These are phyloP conservation scores for Reticulitermes speratus DNA, from an alignment of 1,140 invertebrate genomes.

Conservation along the genomic window DNA sequence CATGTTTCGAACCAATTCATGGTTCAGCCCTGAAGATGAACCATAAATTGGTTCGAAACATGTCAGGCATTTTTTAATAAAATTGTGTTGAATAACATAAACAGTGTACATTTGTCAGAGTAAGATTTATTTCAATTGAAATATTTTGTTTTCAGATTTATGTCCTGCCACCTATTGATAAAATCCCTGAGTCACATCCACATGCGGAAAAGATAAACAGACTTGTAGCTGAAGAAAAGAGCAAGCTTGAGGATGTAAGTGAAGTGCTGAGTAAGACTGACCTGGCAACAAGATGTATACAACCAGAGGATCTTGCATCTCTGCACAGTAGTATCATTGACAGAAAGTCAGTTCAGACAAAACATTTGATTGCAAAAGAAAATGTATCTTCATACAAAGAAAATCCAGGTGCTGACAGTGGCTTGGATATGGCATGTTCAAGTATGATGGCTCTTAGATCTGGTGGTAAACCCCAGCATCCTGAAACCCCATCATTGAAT, in stretches of 20 bases:
- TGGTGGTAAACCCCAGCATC: too few species aligned
- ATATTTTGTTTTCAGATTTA: conserved; percentile 14
- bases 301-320: not conserved
- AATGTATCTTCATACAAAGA: not conserved
- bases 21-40: too few species aligned
- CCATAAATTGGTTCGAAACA: too few species aligned
- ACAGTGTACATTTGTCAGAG: too few species aligned
- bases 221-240: conserved; percentile 23
- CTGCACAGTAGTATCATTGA: not conserved
- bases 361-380: too few species aligned
- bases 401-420: not conserved
- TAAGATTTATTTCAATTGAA: too few species aligned
- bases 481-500: too few species aligned
- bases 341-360: not conserved
- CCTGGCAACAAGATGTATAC: not conserved
- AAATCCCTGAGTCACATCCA: conserved; percentile 20
- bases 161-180: conserved; percentile 22
- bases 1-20: too few species aligned
- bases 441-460: too few species aligned
- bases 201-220: conserved; percentile 22
- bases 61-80: too few species aligned
- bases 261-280: not conserved
- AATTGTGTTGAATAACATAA: too few species aligned
- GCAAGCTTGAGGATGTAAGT: not conserved
- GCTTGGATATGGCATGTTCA: not conserved